Base-by-base conservation (phyloP, 2,888 invertebrate species). In the Netelia inedita region DNA sequence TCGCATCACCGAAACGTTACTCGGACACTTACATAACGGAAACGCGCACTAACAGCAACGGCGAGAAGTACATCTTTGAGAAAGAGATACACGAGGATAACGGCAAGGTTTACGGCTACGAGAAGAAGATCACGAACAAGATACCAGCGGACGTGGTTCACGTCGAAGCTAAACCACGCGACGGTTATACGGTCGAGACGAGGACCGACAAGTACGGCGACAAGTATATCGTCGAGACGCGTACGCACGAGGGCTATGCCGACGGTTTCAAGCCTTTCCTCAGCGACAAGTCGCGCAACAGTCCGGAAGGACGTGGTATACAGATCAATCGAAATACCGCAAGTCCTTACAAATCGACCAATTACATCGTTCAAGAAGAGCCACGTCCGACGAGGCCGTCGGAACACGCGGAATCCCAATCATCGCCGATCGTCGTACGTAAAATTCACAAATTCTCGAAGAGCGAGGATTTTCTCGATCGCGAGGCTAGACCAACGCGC, bases 101-200 rank as follows among this genome's bases (percentile, higher is more conserved):
- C 69, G 93, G 93, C n/a, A 93, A 92, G 63, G 91, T 93, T 11
- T 93, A 93, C 81, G 93, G 92, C 0, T 93, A 92, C 85, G 94
- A 94, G 84, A 94, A 94, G 69, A 93, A 92, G 82, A 91, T 91
- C 41, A 94, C 88, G 94, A 96, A 92, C 94, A 95, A 87, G 94
- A 95, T 93, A 93, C 94, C 83, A 91, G 94, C 85, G 91, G 95
- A 89, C 93, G 94, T 92, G 93, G 94, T 50, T 94, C 95, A 90
- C 94, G 94, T 91, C 92, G 90, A 92, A 0, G 53, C 88, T 2
- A 91, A 91, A 46, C 91, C 91, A 0, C 88, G 88, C 5, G 91
- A 92, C 2, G 92, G 92, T 0, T 93, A 93, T 76, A 92, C 89
- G 3, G 87, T 93, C 2, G 93, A 93, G 72, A 93, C 92, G 2